Evolutionary conservation across 2,797 vertebrate species (phyloP), one percentile per base, ranked within the genome.

Genomic region (Phalanger gymnotis): DNA sequence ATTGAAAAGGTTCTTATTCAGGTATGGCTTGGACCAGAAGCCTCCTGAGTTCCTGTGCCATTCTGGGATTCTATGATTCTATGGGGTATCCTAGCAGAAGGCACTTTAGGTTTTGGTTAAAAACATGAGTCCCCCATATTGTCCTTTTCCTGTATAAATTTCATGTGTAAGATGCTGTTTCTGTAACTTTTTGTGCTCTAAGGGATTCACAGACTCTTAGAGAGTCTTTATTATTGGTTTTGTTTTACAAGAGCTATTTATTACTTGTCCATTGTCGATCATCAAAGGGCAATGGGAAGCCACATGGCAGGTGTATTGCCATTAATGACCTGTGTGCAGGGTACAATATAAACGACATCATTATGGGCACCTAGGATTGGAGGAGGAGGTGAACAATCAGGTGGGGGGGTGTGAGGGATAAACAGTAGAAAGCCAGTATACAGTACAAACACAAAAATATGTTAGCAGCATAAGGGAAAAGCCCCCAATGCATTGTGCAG

Each of bases 131-230:
- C 66, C 90, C 53, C 56, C 16, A 0, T 87, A 0, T 7, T 2
- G 57, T 53, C 16, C 93, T 94, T 81, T 91, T 11, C 11, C 0
- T 11, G 0, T 25, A 61, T 90, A 54, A 2, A 58, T 87, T n/a
- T 81, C 51, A 57, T 91, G 90, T 66, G 87, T 92, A 19, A 25
- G 53, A 94, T 54, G 51, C 61, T 31, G n/a, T 91, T 94, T 94
- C 90, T 57, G 9, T 90, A 92, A 87, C 10, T 73, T 34, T 91
- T 89, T 56, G 7, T 87, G 2, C 51, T 25, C n/a, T 34, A 54
- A 90, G 53, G 56, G 7, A 61, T 87, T 87, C 40, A 87, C 40
- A 87, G 40, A 87, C 40, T 87, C 40, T 87, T 87, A 51, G 73
- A 87, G 73, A 87, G 40, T 95, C 61, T 93, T 94, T 52, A 5